Percentiles rank a stretch among this genome's conserved stretches.
These are phyloP conservation scores for Nyctalus aviator DNA, from an alignment of 2,797 vertebrate species.

Conservation along the genomic window DNA sequence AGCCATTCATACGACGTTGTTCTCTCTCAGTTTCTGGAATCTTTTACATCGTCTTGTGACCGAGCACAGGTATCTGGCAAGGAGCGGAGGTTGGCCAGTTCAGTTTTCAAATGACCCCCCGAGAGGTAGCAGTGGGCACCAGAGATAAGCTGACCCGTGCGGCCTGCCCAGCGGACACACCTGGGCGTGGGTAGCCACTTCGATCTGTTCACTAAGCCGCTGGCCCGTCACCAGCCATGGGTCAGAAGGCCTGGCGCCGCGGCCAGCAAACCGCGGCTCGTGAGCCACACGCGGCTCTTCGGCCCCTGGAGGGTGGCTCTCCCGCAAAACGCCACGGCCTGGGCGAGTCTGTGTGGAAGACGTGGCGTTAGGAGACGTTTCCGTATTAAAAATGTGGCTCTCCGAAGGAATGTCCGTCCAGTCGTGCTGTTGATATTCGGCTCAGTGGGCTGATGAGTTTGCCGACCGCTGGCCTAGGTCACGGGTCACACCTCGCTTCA, in stretches of 20 bases:
- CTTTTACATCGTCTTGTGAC: neutral
- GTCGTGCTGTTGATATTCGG: no score
- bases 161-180: neutral
- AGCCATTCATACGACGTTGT: neutral
- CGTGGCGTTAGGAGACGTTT: no score
- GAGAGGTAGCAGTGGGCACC: neutral
- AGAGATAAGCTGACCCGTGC: neutral
- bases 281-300: no score
- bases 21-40: neutral
- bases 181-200: neutral
- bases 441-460: no score
- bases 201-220: neutral
- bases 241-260: neutral
- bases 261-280: no score
- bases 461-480: neutral
- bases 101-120: neutral
- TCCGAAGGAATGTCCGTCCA: no score
- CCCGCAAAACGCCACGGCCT: no score
- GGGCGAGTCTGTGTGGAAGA: no score
- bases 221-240: no score
- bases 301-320: no score
- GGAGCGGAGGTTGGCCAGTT: neutral
- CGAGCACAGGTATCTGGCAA: neutral
- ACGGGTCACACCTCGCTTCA: neutral
- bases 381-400: no score